Base-by-base conservation (phyloP, 2,113 vertebrate species). In the Nerophis ophidion region DNA sequence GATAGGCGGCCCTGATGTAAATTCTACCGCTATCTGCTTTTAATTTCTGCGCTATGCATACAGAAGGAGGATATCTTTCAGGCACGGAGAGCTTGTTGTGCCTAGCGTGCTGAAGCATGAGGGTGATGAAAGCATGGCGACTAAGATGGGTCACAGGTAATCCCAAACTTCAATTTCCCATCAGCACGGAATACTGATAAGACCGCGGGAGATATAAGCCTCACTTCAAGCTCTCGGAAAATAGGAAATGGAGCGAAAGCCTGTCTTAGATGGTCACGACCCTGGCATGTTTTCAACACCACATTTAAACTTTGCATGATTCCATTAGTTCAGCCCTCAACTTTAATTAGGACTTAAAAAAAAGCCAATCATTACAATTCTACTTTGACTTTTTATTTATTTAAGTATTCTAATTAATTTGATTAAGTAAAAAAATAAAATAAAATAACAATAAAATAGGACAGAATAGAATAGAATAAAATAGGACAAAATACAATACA, bases 131-230 rank as follows among this genome's bases (percentile, higher is more conserved):
- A 80, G 77, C 7, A 48, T 48, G 12, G 35, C 35, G 58, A 47
- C 40, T 3, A 65, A 74, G 73, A 84, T 74, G 83, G 77, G 80
- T 77, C 81, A 82, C 72, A 73, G 68, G 77, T 87, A 86, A 86
- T 84, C 82, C 81, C 77, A 80, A 86, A 86, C 83, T 82, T 77
- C 75, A 84, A 85, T 85, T 88, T 81, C 70, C 85, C 78, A 82
- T 88, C 87, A 86, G 60, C 56, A 70, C 47, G 70, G 86, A 84
- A 89, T 88, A 82, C 81, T 87, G 88, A 91, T 87, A 86, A 88
- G 84, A 76, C 77, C 6, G 60, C 61, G 34, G 72, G 63, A 86
- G 85, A 86, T 81, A 81, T 72, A 67, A 81, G 54, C 74, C 72
- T 80, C 72, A 61, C 72, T 74, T 68, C 26, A 26, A 26, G 64